Percentiles rank a stretch among this genome's conserved stretches.
Conservation (phyloP, 2,113 vertebrate genomes). For the Heteronetta atricapilla region DNA sequence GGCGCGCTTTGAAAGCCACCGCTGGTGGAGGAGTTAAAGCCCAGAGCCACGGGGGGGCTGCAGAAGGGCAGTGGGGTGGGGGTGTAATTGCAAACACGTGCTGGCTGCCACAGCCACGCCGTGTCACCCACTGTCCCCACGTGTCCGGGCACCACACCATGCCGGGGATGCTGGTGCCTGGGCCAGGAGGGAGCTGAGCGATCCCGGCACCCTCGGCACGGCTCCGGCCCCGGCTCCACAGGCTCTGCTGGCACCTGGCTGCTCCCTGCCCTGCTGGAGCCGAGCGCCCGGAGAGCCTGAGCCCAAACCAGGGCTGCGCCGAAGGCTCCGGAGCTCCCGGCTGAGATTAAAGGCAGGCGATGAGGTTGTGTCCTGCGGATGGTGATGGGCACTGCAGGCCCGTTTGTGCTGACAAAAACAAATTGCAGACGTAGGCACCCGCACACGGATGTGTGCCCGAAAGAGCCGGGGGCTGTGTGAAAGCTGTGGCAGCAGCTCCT, state of each 20-base stretch:
- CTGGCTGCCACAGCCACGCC: background rate
- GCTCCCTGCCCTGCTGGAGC: too few species aligned
- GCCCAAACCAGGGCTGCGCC: background rate
- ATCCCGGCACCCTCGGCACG: too few species aligned
- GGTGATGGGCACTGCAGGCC: accelerated
- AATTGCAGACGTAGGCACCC: accelerated
- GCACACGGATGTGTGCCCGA: accelerated
- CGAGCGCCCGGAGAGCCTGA: background rate
- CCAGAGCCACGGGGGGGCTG: accelerated
- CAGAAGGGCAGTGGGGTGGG: background rate
- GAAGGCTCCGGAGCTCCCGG: accelerated
- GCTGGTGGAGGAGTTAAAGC: background rate
- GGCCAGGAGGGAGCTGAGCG: too few species aligned
- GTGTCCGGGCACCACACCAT: too few species aligned
- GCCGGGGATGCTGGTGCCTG: background rate
- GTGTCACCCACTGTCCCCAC: background rate
- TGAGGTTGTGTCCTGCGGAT: background rate
- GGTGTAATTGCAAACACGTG: background rate
- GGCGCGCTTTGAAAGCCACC: background rate
- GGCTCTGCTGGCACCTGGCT: too few species aligned
- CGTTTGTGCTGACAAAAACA: background rate
- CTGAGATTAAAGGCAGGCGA: background rate
- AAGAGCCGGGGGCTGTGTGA: background rate
- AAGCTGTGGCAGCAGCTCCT: background rate
- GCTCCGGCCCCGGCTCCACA: too few species aligned